phyloP scores from a whole-genome alignment of 2,888 invertebrate genomes.

The Drosophila recens region DNA sequence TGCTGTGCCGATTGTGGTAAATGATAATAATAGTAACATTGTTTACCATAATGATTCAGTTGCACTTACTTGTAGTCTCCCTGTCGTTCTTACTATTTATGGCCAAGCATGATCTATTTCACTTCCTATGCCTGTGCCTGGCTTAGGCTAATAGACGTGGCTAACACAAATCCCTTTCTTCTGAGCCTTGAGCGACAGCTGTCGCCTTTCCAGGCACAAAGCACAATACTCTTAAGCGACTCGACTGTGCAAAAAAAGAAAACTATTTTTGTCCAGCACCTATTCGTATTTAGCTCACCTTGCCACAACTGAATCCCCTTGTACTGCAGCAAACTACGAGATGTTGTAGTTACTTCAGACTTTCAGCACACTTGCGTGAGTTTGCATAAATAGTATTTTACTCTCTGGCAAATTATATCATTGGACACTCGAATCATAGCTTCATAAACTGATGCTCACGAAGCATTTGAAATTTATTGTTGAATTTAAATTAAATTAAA shows the following conservation, averaged over 20 bases:
- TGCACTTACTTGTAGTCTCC: conserved; percentile 37
- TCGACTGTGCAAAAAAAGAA: conserved; percentile 9
- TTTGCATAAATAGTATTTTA: too few species aligned
- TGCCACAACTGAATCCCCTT: conserved; percentile 7
- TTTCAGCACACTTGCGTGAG: not conserved
- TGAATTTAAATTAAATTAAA: too few species aligned
- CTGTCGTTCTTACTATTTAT: conserved; percentile 13
- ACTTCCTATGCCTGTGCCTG: not conserved
- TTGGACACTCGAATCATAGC: too few species aligned
- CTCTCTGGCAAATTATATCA: too few species aligned
- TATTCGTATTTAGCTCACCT: not conserved
- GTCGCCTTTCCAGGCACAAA: conserved; percentile 2
- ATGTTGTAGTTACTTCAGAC: not conserved
- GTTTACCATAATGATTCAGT: conserved; percentile 54
- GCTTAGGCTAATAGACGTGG: conserved; percentile 18
- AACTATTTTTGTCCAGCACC: conserved; percentile 12
- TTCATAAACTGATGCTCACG: too few species aligned
- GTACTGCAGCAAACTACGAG: not conserved
- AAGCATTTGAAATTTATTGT: too few species aligned
- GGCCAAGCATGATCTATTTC: not conserved
- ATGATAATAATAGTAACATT: conserved; percentile 64
- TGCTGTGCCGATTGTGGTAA: conserved; percentile 54
- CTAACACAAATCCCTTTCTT: conserved; percentile 7
- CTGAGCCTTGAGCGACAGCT: conserved; percentile 18
- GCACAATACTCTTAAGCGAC: conserved; percentile 27